Base-by-base conservation (phyloP, 2,113 vertebrate genomes). In the Blennius ocellaris region DNA sequence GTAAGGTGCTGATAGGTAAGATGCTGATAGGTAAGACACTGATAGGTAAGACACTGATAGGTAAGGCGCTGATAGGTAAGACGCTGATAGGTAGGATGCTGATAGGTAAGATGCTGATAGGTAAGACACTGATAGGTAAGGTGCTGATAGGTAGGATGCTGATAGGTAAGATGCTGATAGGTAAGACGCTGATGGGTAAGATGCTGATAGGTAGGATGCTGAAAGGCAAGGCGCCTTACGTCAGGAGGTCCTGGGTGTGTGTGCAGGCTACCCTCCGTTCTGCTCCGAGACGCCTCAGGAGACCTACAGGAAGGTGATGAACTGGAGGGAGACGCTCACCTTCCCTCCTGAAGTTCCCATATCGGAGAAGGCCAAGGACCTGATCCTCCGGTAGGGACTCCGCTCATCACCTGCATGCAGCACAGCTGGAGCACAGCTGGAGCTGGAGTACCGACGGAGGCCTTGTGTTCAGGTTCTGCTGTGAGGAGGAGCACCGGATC, bases 221-320 rank as follows among this genome's bases (percentile, higher is more conserved):
- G n/a, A n/a, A n/a, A n/a, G n/a, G n/a, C n/a, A n/a, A n/a, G n/a
- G n/a, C n/a, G n/a, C n/a, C n/a, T n/a, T n/a, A n/a, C n/a, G 21
- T 30, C 21, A 30, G 21, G 21, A 30, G 21, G 21, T 30, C 4
- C 21, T 30, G 21, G 21, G 21, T 30, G 2, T 53, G 10, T 53
- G 17, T 85, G 11, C 90, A 99, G 98, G 98, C 69, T 99, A 99
- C 72, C 97, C 98, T 21, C 97, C 98, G 0, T 99, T 99, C 92
- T 99, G 98, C 90, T 99, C 98, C 0, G 98, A 99, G 93, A 99
- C 98, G 1, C 98, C 98, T 74, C 98, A 99, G 81, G 98, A 99
- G 87, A 99, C 97, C 0, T 99, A 99, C 14, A 96, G 97, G 87
- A 99, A 99, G 76, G 98, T 99, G 75, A 99, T 99, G 98, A 99